phyloP scores from a whole-genome alignment of 2,888 invertebrate species.

The Merodon equestris region DNA sequence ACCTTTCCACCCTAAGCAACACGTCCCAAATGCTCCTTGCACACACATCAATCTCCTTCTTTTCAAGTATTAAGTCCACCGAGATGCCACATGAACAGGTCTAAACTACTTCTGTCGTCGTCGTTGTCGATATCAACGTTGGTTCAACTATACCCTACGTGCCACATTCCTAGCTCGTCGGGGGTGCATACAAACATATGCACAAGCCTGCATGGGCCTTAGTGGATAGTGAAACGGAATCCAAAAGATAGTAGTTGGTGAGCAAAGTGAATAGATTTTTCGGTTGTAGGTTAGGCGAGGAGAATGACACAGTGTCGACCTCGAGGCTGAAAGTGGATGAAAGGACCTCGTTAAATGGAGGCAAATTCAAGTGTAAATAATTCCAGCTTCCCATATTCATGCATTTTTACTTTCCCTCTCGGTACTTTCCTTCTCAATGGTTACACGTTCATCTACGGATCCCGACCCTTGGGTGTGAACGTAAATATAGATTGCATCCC shows the following conservation, averaged over 20 bases:
- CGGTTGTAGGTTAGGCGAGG: slow-evolving; percentile 3
- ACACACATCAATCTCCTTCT: slow-evolving; percentile 30
- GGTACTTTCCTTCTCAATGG: slow-evolving; percentile 1
- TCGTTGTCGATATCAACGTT: slow-evolving; percentile 6
- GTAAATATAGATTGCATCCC: too few relatives aligned
- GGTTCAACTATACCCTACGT: slow-evolving; percentile 1
- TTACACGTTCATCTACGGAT: neutral
- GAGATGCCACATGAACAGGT: neutral
- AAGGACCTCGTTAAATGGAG: slow-evolving; percentile 54
- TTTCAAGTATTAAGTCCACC: slow-evolving; percentile 29
- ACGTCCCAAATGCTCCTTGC: slow-evolving; percentile 29
- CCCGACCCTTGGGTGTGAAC: neutral
- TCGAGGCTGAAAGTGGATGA: slow-evolving; percentile 37
- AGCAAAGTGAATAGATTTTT: slow-evolving; percentile 28
- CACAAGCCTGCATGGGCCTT: too few relatives aligned
- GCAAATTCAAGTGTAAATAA: slow-evolving; percentile 59
- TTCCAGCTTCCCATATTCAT: slow-evolving; percentile 37
- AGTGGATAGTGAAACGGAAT: slow-evolving; percentile 19
- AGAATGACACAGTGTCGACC: slow-evolving; percentile 28
- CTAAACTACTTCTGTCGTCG: neutral
- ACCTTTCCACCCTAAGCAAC: slow-evolving; percentile 37
- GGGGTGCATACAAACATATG: too few relatives aligned
- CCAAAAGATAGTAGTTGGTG: slow-evolving; percentile 15
- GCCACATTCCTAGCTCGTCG: too few relatives aligned
- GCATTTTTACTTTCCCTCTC: slow-evolving; percentile 29